phyloP scores from a whole-genome alignment of 2,888 invertebrate species.

The Tridacna crocea region DNA sequence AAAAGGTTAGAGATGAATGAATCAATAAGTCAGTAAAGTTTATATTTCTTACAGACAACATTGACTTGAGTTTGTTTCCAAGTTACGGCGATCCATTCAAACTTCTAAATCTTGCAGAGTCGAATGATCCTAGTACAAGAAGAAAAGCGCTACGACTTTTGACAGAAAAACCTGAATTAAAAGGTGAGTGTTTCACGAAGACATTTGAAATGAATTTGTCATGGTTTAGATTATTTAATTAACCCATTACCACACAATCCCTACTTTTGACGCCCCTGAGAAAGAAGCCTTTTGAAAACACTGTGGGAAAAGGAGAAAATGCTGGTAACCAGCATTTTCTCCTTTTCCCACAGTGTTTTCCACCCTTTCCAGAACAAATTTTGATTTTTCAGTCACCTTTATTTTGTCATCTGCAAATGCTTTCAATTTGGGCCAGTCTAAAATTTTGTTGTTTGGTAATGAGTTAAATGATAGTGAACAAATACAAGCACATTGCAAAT shows the following conservation, averaged over 20 bases:
- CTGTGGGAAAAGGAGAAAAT: no score
- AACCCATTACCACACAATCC: not conserved
- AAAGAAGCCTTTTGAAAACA: no score
- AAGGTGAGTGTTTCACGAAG: conserved; percentile 24
- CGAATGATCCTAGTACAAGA: conserved; percentile 32
- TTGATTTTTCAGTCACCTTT: no score
- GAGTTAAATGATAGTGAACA: not conserved
- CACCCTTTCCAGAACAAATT: no score
- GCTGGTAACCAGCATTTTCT: no score
- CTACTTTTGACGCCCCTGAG: no score
- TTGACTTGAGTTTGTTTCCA: not conserved
- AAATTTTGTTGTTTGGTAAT: no score
- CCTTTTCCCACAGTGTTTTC: no score
- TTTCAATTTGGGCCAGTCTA: no score
- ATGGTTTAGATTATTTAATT: not conserved
- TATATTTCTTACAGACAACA: not conserved
- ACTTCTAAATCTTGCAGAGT: conserved; percentile 44
- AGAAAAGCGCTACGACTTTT: conserved; percentile 34
- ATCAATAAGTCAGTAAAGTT: not conserved
- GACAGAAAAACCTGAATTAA: conserved; percentile 31
- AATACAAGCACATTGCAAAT: not conserved
- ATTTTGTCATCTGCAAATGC: no score
- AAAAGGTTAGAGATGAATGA: not conserved
- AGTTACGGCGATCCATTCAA: conserved; percentile 32
- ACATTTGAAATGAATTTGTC: not conserved